These are phyloP conservation scores for Cylloceria caligata DNA, from an alignment of 2,888 invertebrate species.

Conservation along the genomic window DNA sequence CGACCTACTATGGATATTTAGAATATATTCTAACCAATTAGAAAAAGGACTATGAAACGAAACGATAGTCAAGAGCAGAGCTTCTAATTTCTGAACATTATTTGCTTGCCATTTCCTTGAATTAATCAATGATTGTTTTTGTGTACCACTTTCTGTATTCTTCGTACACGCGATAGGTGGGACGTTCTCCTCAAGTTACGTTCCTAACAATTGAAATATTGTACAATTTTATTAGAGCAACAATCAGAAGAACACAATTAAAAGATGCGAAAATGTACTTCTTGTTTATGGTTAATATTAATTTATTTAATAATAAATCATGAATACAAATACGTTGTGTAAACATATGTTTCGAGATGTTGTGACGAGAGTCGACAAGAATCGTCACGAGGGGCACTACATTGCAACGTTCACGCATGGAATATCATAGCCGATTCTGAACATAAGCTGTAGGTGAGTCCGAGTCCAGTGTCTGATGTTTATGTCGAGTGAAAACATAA, in stretches of 20 bases:
- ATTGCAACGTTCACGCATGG: background rate
- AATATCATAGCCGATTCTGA: constrained; percentile 7
- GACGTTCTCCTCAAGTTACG: no score
- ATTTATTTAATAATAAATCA: background rate
- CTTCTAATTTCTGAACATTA: background rate
- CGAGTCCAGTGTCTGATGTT: constrained; percentile 33
- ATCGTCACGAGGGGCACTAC: background rate
- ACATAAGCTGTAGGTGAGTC: background rate
- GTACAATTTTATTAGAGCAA: no score
- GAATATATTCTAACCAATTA: background rate
- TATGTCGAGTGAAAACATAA: constrained; percentile 52
- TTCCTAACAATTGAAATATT: no score
- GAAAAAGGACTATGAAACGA: background rate
- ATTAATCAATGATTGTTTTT: background rate
- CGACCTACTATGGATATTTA: constrained; percentile 42
- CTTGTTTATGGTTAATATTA: background rate
- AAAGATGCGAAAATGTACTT: background rate
- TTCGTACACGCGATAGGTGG: no score
- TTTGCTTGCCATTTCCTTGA: background rate
- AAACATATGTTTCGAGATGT: background rate
- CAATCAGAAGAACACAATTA: no score
- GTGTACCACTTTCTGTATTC: background rate
- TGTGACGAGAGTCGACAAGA: background rate
- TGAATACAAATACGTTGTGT: background rate
- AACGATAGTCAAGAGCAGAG: background rate